A percentile compares a stretch with the other conserved stretches of the same genome.
These are phyloP conservation scores for Drosophila merina DNA, from an alignment of 2,888 invertebrate genomes.

Conservation along the genomic window DNA sequence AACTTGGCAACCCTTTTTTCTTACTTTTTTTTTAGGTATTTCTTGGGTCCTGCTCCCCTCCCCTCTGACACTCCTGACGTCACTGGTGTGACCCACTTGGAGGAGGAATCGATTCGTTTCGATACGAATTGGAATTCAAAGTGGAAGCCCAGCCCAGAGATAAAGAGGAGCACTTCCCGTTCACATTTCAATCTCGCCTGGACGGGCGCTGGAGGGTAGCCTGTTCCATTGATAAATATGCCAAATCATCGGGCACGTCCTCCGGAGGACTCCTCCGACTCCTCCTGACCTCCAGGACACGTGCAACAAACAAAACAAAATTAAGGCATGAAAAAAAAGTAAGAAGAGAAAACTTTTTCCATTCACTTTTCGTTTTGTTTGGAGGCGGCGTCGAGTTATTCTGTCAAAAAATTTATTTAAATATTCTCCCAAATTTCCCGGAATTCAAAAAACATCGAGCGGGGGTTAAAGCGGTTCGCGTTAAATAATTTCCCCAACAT, in stretches of 20 bases:
- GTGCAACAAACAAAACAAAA: conserved; percentile 24
- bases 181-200: conserved; percentile 31
- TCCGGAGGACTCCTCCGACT: conserved; percentile 1
- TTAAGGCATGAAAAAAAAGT: background rate
- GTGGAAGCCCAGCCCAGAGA: background rate
- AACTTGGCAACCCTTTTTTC: conserved; percentile 32
- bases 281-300: conserved; percentile 18
- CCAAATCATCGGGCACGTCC: conserved; percentile 44
- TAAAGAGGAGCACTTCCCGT: conserved; percentile 15
- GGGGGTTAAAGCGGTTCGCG: conserved; percentile 55
- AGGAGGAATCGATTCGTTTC: background rate
- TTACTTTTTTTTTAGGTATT: background rate
- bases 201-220: background rate
- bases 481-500: conserved; percentile 65
- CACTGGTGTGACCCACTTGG: conserved; percentile 34
- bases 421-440: conserved; percentile 49
- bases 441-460: conserved; percentile 20
- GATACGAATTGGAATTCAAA: conserved; percentile 30
- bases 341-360: conserved; percentile 36
- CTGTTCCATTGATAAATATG: conserved; percentile 39
- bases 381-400: conserved; percentile 13
- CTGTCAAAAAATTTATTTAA: conserved; percentile 63
- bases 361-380: conserved; percentile 42
- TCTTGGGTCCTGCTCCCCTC: background rate
- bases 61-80: conserved; percentile 25